Base-by-base conservation (phyloP, 2,888 invertebrate genomes). In the Ichneumoninae sp. region DNA sequence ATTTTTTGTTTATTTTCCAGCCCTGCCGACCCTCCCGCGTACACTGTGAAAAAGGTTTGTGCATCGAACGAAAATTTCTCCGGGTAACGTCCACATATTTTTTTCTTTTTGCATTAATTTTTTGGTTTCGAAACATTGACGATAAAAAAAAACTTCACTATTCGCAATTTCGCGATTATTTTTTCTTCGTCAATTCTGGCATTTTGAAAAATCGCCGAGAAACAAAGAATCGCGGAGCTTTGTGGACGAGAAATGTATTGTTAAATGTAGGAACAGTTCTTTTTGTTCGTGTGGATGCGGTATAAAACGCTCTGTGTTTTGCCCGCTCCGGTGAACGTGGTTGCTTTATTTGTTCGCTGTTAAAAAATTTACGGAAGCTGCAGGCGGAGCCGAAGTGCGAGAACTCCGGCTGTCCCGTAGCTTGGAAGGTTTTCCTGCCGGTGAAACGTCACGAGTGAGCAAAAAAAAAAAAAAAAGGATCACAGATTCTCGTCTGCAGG, bases 311-410 rank as follows among this genome's bases (percentile, higher is more conserved):
- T 3, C 66, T 10, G 40, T 40, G 40, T 40, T 62, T 62, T 44
- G 36, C 19, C 8, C 19, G 66, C 10, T 66, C 36, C 19, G 22
- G 40, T 22, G 62, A 62, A 19, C 65, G 52, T 40, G 52, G 72
- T 62, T 79, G 78, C 22, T 71, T 77, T 72, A 54, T 77, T 71
- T 40, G 57, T 75, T 77, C 57, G 65, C 65, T 36, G 50, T 75
- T 75, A 36, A 65, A 75, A 62, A 75, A 75, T 75, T 26, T 65
- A 75, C 50, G 7, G 19, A 47, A 26, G 26, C 40, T 7, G 13
- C 50, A 16, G 30, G 22, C 65, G 33, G 33, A 50, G 26, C 26
- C 13, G 70, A 65, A 44, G 52, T 30, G 52, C 33, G 33, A 36
- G 19, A 50, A 62, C 69, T 50, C 19, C 50, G 26, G 66, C 19